Conservation (phyloP, 2,797 vertebrate species). For the Lagodon rhomboides region DNA sequence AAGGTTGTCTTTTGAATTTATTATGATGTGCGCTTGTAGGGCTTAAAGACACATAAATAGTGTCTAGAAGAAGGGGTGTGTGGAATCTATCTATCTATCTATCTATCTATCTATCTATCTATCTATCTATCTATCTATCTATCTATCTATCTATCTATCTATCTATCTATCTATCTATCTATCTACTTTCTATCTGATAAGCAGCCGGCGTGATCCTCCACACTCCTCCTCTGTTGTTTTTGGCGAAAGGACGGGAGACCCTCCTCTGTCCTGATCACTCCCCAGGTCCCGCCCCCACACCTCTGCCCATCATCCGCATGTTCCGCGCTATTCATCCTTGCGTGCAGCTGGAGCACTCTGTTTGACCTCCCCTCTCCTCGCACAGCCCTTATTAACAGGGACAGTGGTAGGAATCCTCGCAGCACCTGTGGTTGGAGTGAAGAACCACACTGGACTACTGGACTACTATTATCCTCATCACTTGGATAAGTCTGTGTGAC, state of each 20-base stretch:
- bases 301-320: slow-evolving; percentile 75
- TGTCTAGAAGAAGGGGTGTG: slow-evolving; percentile 13
- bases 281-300: slow-evolving; percentile 70
- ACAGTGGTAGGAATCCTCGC: slow-evolving; percentile 61
- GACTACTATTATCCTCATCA: slow-evolving; percentile 53
- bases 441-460: slow-evolving; percentile 54
- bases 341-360: slow-evolving; percentile 83
- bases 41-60: slow-evolving; percentile 26
- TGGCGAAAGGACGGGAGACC: slow-evolving; percentile 63
- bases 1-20: slow-evolving; percentile 56
- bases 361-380: slow-evolving; percentile 76
- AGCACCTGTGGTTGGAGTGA: slow-evolving; percentile 53
- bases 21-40: slow-evolving; percentile 11
- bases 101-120: slow-evolving; percentile 38
- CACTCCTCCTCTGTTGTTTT: slow-evolving; percentile 73
- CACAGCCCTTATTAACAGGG: slow-evolving; percentile 66
- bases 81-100: slow-evolving; percentile 28
- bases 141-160: slow-evolving; percentile 18
- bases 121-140: slow-evolving; percentile 44
- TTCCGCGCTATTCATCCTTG: slow-evolving; percentile 71
- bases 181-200: slow-evolving; percentile 15
- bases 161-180: slow-evolving; percentile 6
- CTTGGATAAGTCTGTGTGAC: slow-evolving; percentile 57
- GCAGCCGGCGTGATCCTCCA: slow-evolving; percentile 64
- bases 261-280: slow-evolving; percentile 70